Evolutionary conservation across 2,113 vertebrate species (phyloP).

Genomic region (Coptodon bakossiorum): DNA sequence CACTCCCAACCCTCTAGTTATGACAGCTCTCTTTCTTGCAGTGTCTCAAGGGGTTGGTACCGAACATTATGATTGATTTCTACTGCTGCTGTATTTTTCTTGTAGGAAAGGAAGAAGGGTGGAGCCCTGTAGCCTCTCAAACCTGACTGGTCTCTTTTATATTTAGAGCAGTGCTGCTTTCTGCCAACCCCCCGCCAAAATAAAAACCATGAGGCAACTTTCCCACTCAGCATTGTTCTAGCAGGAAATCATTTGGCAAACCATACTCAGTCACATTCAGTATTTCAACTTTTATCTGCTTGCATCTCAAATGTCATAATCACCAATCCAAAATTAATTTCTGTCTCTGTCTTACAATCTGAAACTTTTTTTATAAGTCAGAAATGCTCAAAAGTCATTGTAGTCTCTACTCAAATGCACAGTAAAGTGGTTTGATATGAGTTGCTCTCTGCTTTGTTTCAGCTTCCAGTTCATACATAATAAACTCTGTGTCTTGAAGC

Average conservation of each 20-base stretch:
- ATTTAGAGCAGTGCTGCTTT: constrained; percentile 51
- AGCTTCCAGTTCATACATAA: constrained; percentile 37
- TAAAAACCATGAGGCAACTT: background rate
- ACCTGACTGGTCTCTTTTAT: constrained; percentile 32
- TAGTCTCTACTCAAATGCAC: background rate
- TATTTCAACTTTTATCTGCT: background rate
- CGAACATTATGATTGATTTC: constrained; percentile 65
- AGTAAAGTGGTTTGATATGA: constrained; percentile 16
- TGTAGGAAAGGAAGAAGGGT: constrained; percentile 2
- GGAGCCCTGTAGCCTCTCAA: constrained; percentile 28
- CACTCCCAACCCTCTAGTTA: constrained; percentile 45
- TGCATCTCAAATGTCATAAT: background rate
- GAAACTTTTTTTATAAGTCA: background rate
- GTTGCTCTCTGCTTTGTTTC: constrained; percentile 17
- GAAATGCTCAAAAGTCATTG: background rate
- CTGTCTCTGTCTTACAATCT: background rate
- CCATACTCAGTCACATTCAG: constrained; percentile 13
- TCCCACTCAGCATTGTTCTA: constrained; percentile 8
- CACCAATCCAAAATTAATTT: background rate
- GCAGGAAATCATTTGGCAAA: constrained; percentile 11
- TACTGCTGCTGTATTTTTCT: constrained; percentile 64
- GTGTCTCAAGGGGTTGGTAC: constrained; percentile 53
- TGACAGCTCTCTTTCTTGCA: constrained; percentile 63
- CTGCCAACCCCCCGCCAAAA: background rate
- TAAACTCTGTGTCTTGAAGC: constrained; percentile 37